Percentiles rank a stretch among this genome's conserved stretches.
These are phyloP conservation scores for Yponomeuta sedellus DNA, from an alignment of 2,888 invertebrate species.

Conservation along the genomic window DNA sequence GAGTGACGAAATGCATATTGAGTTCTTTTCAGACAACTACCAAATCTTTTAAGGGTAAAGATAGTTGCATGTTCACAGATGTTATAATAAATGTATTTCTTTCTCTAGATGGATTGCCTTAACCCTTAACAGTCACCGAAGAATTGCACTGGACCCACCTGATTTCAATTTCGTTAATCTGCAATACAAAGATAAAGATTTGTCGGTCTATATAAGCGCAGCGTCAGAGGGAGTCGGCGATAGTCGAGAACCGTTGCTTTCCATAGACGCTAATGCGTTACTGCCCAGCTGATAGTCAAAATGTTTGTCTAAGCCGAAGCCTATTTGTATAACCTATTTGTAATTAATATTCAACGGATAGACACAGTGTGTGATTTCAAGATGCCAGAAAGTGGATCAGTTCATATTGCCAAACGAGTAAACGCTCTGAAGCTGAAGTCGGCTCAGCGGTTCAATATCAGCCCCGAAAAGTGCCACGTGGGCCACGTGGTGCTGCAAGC, in stretches of 20 bases:
- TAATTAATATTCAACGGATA: neutral
- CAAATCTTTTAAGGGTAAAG: no score
- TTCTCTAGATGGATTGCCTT: no score
- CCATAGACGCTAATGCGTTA: neutral
- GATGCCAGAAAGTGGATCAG: neutral
- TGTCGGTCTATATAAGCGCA: no score
- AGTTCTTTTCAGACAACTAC: no score
- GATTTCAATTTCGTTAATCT: no score
- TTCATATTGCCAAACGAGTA: constrained; percentile 12
- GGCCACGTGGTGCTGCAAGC: constrained; percentile 41
- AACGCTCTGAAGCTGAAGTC: constrained; percentile 32
- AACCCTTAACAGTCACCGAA: no score
- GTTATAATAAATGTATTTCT: no score
- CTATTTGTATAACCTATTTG: constrained; percentile 2
- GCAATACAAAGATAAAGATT: no score
- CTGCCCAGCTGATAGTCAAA: neutral
- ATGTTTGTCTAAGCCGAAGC: neutral
- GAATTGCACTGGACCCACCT: no score
- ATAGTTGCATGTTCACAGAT: no score
- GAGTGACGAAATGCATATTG: no score
- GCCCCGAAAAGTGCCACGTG: constrained; percentile 36
- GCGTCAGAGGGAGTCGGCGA: no score
- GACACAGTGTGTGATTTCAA: neutral
- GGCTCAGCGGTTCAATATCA: constrained; percentile 30
- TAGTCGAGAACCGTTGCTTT: neutral